These are phyloP conservation scores for Incurvaria masculella DNA, from an alignment of 2,888 invertebrate genomes.

Conservation along the genomic window DNA sequence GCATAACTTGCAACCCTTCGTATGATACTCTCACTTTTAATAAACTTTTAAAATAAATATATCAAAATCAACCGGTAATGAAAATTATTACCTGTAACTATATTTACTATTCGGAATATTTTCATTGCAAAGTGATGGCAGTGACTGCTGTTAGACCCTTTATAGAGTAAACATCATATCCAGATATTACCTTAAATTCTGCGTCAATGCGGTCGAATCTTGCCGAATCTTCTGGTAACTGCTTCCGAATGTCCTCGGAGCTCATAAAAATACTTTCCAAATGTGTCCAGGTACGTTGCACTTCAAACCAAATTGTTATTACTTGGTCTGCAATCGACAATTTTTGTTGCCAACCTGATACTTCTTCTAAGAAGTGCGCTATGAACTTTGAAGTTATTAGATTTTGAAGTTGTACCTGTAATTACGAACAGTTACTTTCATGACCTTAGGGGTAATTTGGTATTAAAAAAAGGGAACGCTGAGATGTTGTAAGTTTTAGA, in stretches of 20 bases:
- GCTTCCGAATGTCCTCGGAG: slow-evolving; percentile 93
- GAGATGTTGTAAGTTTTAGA: too few species aligned
- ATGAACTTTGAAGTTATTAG: slow-evolving; percentile 96
- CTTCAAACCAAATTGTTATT: slow-evolving; percentile 91
- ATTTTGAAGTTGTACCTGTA: slow-evolving; percentile 89
- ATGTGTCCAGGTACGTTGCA: slow-evolving; percentile 96
- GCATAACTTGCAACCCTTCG: too few species aligned
- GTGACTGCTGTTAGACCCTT: slow-evolving; percentile 27
- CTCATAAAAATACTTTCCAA: slow-evolving; percentile 98
- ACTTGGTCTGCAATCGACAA: slow-evolving; percentile 92
- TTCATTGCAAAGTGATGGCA: slow-evolving; percentile 15
- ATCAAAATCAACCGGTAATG: too few species aligned
- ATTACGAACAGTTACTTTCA: too few species aligned
- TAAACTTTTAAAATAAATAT: too few species aligned
- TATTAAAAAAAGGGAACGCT: too few species aligned
- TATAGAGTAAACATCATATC: too few species aligned
- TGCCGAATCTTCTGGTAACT: slow-evolving; percentile 89
- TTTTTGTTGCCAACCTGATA: slow-evolving; percentile 92
- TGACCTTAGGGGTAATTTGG: too few species aligned
- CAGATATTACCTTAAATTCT: slow-evolving; percentile 85
- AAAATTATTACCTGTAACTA: too few species aligned
- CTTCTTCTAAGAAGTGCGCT: slow-evolving; percentile 92
- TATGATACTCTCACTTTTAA: too few species aligned
- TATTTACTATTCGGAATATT: too few species aligned
- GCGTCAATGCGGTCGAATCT: slow-evolving; percentile 89